phyloP scores from a whole-genome alignment of 2,888 invertebrate species.

The Rhagonycha fulva region DNA sequence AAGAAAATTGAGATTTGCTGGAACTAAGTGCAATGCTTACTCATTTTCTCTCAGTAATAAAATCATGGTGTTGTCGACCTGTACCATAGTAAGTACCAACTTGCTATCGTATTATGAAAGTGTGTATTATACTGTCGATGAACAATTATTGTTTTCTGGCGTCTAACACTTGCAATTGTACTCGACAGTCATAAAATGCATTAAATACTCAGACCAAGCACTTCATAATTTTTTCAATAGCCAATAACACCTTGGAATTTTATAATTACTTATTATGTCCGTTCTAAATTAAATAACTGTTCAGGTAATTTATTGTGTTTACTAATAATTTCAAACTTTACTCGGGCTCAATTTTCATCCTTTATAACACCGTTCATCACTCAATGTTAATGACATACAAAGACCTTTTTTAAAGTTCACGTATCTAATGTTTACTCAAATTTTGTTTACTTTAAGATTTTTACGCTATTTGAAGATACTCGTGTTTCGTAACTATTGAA shows the following conservation, averaged over 20 bases:
- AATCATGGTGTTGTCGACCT: constrained; percentile 33
- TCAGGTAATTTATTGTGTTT: constrained; percentile 30
- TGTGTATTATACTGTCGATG: constrained; percentile 26
- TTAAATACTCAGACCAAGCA: neutral
- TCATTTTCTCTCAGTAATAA: neutral
- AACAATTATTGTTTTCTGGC: constrained; percentile 35
- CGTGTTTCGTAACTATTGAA: constrained; percentile 5
- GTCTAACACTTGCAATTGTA: constrained; percentile 24
- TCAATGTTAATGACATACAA: constrained; percentile 19
- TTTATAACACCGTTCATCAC: neutral
- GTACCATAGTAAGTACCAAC: neutral
- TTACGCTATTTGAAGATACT: neutral
- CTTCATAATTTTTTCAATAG: neutral
- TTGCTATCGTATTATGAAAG: neutral
- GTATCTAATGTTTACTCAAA: constrained; percentile 13
- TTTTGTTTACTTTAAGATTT: neutral
- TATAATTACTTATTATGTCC: neutral
- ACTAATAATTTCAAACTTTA: constrained; percentile 13
- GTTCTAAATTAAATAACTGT: neutral
- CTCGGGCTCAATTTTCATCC: neutral
- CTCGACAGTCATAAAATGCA: constrained; percentile 9
- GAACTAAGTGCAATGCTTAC: neutral
- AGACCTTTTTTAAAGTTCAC: constrained; percentile 13
- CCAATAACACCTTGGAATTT: neutral
- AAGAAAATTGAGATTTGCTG: neutral